Evolutionary conservation across 2,888 invertebrate genomes (phyloP).

Genomic region (Pteria penguin): DNA sequence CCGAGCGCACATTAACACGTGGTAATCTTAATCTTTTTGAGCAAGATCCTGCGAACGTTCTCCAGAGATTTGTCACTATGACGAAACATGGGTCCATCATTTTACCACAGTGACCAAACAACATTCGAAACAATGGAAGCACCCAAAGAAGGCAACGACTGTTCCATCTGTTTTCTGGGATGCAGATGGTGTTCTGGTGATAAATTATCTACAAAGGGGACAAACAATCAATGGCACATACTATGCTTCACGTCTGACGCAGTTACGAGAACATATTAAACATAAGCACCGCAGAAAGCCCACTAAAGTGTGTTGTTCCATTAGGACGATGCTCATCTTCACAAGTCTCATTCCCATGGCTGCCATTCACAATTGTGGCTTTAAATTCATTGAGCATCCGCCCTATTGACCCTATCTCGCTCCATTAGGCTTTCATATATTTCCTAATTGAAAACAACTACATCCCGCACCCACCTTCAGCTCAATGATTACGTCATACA

Average conservation of each 20-base stretch:
- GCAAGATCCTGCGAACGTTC: too few species aligned
- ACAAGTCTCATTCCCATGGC: not conserved
- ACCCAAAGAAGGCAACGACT: not conserved
- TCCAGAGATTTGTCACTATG: too few species aligned
- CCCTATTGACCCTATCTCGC: conserved; percentile 4
- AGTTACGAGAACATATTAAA: not conserved
- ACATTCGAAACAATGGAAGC: not conserved
- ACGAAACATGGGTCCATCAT: not conserved
- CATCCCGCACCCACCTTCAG: not conserved
- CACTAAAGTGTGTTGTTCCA: not conserved
- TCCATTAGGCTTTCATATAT: conserved; percentile 5
- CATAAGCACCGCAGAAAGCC: not conserved
- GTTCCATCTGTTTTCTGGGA: not conserved
- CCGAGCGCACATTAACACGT: too few species aligned
- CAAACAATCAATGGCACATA: too few species aligned
- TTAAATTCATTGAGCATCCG: not conserved
- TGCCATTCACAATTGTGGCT: conserved; percentile 10
- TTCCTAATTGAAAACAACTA: not conserved
- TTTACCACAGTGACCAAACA: not conserved
- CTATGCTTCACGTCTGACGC: too few species aligned
- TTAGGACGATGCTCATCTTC: not conserved
- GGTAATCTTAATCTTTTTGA: too few species aligned
- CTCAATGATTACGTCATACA: too few species aligned
- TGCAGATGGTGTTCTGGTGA: not conserved
- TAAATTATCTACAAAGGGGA: not conserved